Base-by-base conservation (phyloP, 2,888 invertebrate genomes). In the Pammene fasciana region DNA sequence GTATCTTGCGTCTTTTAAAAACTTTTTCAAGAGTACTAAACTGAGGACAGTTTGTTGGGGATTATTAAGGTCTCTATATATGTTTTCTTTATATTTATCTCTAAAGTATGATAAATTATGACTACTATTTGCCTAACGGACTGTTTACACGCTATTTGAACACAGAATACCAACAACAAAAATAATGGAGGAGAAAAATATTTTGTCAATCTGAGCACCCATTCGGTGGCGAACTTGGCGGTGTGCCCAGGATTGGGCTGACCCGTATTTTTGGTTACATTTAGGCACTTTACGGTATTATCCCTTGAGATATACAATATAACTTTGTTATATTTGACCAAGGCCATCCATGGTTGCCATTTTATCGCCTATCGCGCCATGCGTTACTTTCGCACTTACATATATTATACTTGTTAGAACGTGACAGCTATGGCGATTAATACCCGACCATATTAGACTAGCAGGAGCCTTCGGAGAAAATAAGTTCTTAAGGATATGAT, bases 151-250 rank as follows among this genome's bases (percentile, higher is more conserved):
- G 56, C 56, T 18, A 56, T 48, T 50, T 57, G 62, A 43, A 18
- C 50, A 56, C n/a, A 16, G 62, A 50, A 62, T 62, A 62, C 34
- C 57, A 64, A 68, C 48, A 62, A 26, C 57, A 57, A 45, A 52
- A 62, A 68, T 59, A 68, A 68, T 59, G 18, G 68, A 45, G 48
- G 48, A n/a, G 48, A 43, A 68, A 65, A 68, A 68, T 65, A 65
- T 68, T 68, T 65, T 59, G 45, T 38, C 52, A 57, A 64, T 52
- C 18, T 36, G 45, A 57, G 18, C 13, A 36, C 14, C 45, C 57
- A 65, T 45, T 68, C 45, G 26, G 36, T 38, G 14, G 8, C n/a
- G 11, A 34, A 18, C 43, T 18, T 68, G 68, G 64, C 68, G 50
- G 11, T 52, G 57, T 46, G 64, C 68, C 68, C 57, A 64, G 57